Evolutionary conservation across 1,140 invertebrate genomes (phyloP), one percentile per base, ranked within the genome.

Genomic region (Zaprionus ornatus): DNA sequence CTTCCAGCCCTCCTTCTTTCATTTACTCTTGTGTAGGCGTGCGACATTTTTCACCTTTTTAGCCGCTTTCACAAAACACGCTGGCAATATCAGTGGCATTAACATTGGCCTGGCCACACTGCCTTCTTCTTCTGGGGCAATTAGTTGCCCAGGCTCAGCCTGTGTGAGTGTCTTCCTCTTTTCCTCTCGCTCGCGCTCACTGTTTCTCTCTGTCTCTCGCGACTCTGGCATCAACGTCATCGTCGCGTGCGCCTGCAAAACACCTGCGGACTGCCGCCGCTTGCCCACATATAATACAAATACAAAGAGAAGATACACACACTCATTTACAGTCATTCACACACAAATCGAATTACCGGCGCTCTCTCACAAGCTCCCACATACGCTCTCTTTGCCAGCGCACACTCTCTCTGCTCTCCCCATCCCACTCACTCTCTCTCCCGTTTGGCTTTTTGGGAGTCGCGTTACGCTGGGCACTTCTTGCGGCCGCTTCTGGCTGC

Each of bases 61-160:
- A 45, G 40, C 40, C 40, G 17, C 29, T 60, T 15, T 42, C 21
- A 27, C 23, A n/a, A 70, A 84, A 80, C 77, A 83, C 66, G 74
- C 72, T 71, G 78, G 63, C 70, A 62, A 82, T 85, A 82, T 79
- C 70, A 71, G 74, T 76, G 67, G 25, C 68, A 65, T 65, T 42
- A 62, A 61, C 54, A 61, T 73, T 79, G 71, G 69, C 83, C 19
- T 23, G 63, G 72, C 57, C 57, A 65, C 64, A 79, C 27, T 52
- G 40, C 65, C 64, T 62, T 68, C 42, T 57, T 9, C 72, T 63
- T 74, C 52, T 56, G 50, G 50, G 66, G 50, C 66, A 74, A 75
- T 64, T 70, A 63, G 25, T 66, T 87, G 66, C 66, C 66, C 63
- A 77, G 81, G 72, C 68, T 73, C 57, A 23, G 25, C 50, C 6